A percentile compares a stretch with the other conserved stretches of the same genome.
phyloP scores from a whole-genome alignment of 2,113 vertebrate genomes.

The Paradoxurus hermaphroditus region DNA sequence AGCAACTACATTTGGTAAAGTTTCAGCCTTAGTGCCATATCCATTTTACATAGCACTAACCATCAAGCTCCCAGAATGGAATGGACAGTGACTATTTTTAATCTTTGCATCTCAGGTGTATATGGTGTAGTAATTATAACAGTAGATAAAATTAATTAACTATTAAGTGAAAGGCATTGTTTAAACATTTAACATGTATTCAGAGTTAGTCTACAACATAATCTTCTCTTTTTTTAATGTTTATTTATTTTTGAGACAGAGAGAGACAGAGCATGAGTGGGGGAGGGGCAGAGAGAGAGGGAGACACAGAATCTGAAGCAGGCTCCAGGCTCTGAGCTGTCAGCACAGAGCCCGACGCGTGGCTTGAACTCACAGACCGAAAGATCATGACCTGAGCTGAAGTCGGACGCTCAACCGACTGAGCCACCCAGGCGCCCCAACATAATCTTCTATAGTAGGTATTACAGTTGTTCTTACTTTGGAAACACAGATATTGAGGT shows the following conservation, averaged over 20 bases:
- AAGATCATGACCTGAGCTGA: no score
- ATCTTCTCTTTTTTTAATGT: no score
- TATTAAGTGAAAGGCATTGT: not conserved
- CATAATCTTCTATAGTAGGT: not conserved
- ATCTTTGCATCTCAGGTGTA: not conserved
- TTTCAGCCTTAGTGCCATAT: not conserved
- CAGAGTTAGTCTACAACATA: not conserved
- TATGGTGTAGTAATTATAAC: not conserved
- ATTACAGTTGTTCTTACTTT: not conserved
- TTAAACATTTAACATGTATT: not conserved
- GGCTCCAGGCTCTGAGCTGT: no score
- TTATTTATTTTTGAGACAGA: no score
- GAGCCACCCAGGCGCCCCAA: no score
- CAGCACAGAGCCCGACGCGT: no score
- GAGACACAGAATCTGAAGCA: no score
- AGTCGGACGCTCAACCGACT: no score
- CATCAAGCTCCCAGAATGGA: not conserved
- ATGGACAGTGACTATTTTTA: not conserved
- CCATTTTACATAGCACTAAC: not conserved
- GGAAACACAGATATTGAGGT: not conserved
- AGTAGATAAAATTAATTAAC: not conserved
- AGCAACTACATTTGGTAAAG: not conserved
- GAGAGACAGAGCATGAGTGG: no score
- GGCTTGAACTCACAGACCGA: no score
- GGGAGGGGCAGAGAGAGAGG: no score